phyloP scores from a whole-genome alignment of 2,113 vertebrate genomes.

The Crotophaga sulcirostris region DNA sequence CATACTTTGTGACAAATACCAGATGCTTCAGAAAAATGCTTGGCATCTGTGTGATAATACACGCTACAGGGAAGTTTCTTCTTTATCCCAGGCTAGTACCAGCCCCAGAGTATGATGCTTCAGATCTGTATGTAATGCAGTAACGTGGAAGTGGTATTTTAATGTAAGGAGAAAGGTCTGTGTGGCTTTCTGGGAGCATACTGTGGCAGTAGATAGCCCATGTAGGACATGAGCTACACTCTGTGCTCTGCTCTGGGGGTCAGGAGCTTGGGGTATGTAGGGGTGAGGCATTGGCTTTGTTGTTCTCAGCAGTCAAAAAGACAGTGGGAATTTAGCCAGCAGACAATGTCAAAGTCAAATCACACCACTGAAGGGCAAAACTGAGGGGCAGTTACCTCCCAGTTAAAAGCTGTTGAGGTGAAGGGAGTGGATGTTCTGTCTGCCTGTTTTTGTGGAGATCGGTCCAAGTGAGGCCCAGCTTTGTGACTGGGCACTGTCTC shows the following conservation, averaged over 20 bases:
- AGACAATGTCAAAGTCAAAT: not conserved
- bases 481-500: not conserved
- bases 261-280: not conserved
- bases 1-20: not conserved
- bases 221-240: accelerated
- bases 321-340: not conserved
- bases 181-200: not conserved
- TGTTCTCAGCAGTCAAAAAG: not conserved
- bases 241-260: not conserved
- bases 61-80: not conserved
- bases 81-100: not conserved
- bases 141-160: not conserved
- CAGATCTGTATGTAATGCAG: not conserved
- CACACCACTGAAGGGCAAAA: not conserved
- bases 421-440: not conserved
- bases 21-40: not conserved
- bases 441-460: not conserved
- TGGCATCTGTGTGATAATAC: not conserved
- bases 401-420: not conserved
- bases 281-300: accelerated
- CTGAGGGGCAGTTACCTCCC: not conserved
- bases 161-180: not conserved
- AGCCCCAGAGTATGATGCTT: not conserved
- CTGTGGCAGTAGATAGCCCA: not conserved
- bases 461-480: not conserved